Evolutionary conservation across 2,113 vertebrate species (phyloP).

Genomic region (Crotalus tigris): DNA sequence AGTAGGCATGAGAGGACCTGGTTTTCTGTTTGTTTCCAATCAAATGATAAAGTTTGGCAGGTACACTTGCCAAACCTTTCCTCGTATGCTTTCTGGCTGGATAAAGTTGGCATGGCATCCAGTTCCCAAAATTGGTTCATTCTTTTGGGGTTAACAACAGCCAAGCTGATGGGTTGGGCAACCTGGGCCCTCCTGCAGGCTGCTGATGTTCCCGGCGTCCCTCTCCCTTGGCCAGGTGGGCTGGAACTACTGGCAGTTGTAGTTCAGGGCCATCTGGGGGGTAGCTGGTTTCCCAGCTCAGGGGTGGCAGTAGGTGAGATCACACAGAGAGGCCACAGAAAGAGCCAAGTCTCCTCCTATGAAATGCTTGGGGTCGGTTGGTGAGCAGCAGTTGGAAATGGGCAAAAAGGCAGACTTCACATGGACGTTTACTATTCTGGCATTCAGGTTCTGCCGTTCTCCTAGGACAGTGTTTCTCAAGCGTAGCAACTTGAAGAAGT

Average conservation of each 20-base stretch:
- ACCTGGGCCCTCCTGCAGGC: not conserved
- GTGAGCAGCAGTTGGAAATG: not conserved
- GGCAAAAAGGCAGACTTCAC: not conserved
- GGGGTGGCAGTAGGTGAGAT: not conserved
- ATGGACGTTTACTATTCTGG: not conserved
- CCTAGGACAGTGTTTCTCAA: not conserved
- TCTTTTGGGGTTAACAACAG: not conserved
- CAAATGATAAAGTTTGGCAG: not conserved
- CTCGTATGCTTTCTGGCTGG: not conserved
- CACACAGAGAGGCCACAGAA: not conserved
- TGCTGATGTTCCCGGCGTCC: not conserved
- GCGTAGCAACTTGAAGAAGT: not conserved
- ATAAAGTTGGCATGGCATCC: not conserved
- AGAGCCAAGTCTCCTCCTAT: not conserved
- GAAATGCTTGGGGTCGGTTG: not conserved
- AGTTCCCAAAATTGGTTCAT: not conserved
- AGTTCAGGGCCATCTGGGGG: not conserved
- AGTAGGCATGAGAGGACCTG: not conserved
- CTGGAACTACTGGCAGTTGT: not conserved
- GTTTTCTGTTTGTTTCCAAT: not conserved
- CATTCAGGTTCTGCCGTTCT: not conserved
- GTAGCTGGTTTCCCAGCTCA: not conserved
- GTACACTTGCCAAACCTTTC: not conserved
- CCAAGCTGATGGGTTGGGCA: not conserved
- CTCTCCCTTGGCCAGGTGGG: not conserved